Conservation (phyloP, 2,888 invertebrate genomes). For the Peribatodes rhomboidaria region DNA sequence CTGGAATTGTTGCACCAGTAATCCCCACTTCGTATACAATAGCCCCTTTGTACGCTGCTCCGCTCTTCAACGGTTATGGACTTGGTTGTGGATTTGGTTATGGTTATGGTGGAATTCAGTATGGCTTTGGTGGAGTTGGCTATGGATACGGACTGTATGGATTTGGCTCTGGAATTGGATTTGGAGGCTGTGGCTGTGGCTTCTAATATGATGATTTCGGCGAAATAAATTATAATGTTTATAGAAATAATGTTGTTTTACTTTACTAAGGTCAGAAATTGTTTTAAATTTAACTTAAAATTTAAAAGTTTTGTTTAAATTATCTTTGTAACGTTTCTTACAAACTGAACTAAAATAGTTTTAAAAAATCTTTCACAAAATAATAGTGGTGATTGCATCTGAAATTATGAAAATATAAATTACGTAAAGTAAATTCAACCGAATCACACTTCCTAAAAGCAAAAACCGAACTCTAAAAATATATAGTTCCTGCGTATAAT, state of each 20-base stretch:
- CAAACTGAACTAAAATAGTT: too few relatives aligned
- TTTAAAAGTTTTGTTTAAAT: too few relatives aligned
- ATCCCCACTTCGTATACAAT: not conserved
- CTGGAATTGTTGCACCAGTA: slow-evolving; percentile 29
- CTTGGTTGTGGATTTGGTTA: slow-evolving; percentile 15
- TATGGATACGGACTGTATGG: slow-evolving; percentile 6
- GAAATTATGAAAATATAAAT: too few relatives aligned
- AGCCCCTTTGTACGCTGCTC: slow-evolving; percentile 2
- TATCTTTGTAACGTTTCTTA: too few relatives aligned
- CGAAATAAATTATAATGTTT: slow-evolving; percentile 3
- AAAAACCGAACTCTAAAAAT: too few relatives aligned
- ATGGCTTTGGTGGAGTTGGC: slow-evolving; percentile 18
- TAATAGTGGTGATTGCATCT: too few relatives aligned
- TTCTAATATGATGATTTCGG: not conserved
- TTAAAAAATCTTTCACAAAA: too few relatives aligned
- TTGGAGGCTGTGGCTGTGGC: slow-evolving; percentile 17
- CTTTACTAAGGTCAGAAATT: not conserved
- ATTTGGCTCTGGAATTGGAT: too few relatives aligned
- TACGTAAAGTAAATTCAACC: too few relatives aligned
- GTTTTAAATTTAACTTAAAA: not conserved
- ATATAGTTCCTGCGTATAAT: too few relatives aligned
- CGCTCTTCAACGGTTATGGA: slow-evolving; percentile 17
- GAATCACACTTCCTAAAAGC: too few relatives aligned
- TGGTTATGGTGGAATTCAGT: slow-evolving; percentile 19
- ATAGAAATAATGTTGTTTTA: not conserved